A percentile compares a stretch with the other conserved stretches of the same genome.
Conservation (phyloP, 2,113 vertebrate genomes). For the Odobenus rosmarus region DNA sequence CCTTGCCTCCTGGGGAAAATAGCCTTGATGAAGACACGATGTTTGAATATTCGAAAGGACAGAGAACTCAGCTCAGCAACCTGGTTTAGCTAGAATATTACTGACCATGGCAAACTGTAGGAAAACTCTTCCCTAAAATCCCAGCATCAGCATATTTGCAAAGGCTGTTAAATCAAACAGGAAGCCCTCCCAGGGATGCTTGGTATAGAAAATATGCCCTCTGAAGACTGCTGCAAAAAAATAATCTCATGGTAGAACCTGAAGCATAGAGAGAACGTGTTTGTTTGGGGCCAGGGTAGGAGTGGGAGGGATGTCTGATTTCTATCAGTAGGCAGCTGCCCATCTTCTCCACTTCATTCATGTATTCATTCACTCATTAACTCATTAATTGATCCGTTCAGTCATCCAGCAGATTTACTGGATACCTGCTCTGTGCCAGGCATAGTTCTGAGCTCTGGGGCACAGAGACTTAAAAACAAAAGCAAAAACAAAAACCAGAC, state of each 20-base stretch:
- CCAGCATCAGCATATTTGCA: not conserved
- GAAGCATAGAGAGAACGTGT: not conserved
- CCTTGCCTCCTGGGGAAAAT: not conserved
- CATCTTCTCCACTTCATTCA: not conserved
- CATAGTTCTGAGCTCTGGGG: not conserved
- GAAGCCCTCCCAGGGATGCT: not conserved
- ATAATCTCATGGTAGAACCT: not conserved
- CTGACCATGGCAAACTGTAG: not conserved
- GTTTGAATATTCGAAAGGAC: not conserved
- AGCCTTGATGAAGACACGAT: not conserved
- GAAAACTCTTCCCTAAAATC: not conserved
- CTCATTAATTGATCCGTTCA: not conserved
- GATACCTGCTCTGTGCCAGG: not conserved
- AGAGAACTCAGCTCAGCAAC: not conserved
- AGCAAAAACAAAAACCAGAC: not conserved
- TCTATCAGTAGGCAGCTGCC: not conserved
- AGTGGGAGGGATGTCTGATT: not conserved
- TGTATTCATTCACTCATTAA: not conserved
- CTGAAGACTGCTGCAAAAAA: not conserved
- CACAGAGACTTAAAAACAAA: not conserved
- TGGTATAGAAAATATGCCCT: not conserved
- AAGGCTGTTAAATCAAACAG: not conserved
- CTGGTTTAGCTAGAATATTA: not conserved
- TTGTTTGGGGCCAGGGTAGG: not conserved
- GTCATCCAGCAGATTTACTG: not conserved